phyloP scores from a whole-genome alignment of 2,797 vertebrate genomes.

The Strix occidentalis region DNA sequence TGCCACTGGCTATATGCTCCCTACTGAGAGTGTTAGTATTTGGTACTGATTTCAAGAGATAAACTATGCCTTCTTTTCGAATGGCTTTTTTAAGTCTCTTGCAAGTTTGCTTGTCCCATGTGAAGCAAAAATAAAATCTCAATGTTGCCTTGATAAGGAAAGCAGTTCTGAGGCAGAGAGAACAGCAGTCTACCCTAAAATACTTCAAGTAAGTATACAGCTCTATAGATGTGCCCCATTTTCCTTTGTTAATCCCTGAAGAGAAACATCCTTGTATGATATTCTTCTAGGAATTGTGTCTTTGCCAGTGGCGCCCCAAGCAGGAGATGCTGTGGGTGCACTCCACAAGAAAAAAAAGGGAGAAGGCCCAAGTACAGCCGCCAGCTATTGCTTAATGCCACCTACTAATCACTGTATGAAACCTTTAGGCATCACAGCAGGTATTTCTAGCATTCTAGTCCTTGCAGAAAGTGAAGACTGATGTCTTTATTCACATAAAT shows the following conservation, averaged over 20 bases:
- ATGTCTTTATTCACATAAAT: background rate
- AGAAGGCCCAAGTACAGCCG: background rate
- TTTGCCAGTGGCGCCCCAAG: background rate
- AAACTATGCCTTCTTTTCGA: background rate
- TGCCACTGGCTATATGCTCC: background rate
- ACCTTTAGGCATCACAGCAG: background rate
- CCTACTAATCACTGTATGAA: background rate
- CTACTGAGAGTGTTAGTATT: background rate
- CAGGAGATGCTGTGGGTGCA: fast-evolving
- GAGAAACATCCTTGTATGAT: background rate
- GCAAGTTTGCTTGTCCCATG: background rate
- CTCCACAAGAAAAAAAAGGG: background rate
- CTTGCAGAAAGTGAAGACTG: background rate
- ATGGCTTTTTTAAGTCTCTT: background rate
- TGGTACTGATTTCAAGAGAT: background rate
- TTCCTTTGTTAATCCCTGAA: background rate
- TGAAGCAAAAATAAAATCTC: background rate
- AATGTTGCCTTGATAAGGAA: background rate
- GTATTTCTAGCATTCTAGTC: background rate
- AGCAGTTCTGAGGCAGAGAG: background rate
- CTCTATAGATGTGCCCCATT: background rate
- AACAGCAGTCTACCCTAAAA: background rate
- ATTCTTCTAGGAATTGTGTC: background rate
- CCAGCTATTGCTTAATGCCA: background rate
- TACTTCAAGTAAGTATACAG: background rate